Conservation (phyloP, 2,113 vertebrate genomes). For the Lucifuga dentata region DNA sequence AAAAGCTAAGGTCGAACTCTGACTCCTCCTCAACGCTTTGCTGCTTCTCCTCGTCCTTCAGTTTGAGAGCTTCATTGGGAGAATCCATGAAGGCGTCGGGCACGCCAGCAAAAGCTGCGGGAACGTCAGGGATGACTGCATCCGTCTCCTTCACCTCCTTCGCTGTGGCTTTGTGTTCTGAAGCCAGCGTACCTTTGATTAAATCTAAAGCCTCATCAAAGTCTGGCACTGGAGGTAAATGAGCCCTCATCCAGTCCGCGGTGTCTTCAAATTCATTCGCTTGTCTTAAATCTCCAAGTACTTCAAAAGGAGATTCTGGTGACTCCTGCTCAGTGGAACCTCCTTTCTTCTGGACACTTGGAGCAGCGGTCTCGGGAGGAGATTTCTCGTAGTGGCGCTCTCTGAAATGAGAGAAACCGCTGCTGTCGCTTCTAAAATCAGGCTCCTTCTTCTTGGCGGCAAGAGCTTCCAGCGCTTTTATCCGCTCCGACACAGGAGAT, state of each 20-base stretch:
- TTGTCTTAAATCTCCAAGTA: constrained; percentile 82
- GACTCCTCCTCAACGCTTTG: constrained; percentile 71
- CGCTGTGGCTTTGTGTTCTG: constrained; percentile 44
- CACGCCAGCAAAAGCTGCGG: constrained; percentile 72
- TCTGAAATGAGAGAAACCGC: constrained; percentile 67
- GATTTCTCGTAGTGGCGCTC: constrained; percentile 75
- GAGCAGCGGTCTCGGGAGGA: constrained; percentile 37
- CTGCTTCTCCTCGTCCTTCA: constrained; percentile 60
- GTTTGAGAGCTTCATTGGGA: constrained; percentile 50
- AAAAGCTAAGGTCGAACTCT: constrained; percentile 82
- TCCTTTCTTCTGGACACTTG: constrained; percentile 60
- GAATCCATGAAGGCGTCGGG: constrained; percentile 81
- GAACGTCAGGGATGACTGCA: constrained; percentile 51
- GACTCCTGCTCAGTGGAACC: constrained; percentile 78
- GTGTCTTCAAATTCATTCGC: constrained; percentile 86
- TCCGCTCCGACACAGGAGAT: constrained; percentile 83
- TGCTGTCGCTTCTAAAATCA: constrained; percentile 74
- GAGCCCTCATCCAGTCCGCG: constrained; percentile 80
- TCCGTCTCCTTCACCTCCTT: constrained; percentile 59
- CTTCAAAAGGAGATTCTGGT: constrained; percentile 91
- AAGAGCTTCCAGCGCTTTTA: constrained; percentile 82
- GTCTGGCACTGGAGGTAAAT: constrained; percentile 80
- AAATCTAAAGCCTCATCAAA: constrained; percentile 73
- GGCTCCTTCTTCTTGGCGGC: constrained; percentile 76
- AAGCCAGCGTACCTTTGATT: constrained; percentile 50